Evolutionary conservation across 1,140 invertebrate genomes (phyloP).

Genomic region (Halictus rubicundus): DNA sequence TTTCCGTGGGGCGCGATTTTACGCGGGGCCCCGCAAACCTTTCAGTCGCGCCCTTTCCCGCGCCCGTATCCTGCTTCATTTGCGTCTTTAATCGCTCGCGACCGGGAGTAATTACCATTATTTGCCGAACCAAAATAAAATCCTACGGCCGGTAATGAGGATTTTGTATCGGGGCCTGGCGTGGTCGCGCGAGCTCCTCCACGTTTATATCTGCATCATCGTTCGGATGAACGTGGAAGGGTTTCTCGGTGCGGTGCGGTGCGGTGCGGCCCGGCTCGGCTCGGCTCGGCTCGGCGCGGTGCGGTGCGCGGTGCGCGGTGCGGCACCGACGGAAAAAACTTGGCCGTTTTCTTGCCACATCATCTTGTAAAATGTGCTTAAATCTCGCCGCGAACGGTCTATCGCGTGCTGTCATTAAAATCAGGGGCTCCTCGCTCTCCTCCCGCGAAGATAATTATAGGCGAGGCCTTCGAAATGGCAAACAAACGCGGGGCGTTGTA

Average conservation of each 20-base stretch:
- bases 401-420: constrained; percentile 55
- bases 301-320: too few species aligned
- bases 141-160: constrained; percentile 7
- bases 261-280: too few species aligned
- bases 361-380: constrained; percentile 38
- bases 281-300: too few species aligned
- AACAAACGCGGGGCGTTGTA: constrained; percentile 38
- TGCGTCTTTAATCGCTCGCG: constrained; percentile 41
- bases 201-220: not conserved
- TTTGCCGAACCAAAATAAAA: constrained; percentile 7
- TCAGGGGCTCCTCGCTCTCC: constrained; percentile 24
- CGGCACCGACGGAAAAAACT: constrained; percentile 10
- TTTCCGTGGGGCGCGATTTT: constrained; percentile 24
- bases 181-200: not conserved
- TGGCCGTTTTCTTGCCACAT: constrained; percentile 40
- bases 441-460: constrained; percentile 39
- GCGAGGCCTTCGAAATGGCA: constrained; percentile 30
- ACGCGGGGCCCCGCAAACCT: not conserved
- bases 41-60: not conserved
- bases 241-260: too few species aligned
- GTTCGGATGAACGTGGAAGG: not conserved
- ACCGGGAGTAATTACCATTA: constrained; percentile 23
- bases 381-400: constrained; percentile 39
- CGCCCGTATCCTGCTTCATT: constrained; percentile 33
- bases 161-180: not conserved